Evolutionary conservation across 64 coral and sea anemone genomes (phyloP), one percentile per base, ranked within the genome.

Genomic region (Pachyseris speciosa): DNA sequence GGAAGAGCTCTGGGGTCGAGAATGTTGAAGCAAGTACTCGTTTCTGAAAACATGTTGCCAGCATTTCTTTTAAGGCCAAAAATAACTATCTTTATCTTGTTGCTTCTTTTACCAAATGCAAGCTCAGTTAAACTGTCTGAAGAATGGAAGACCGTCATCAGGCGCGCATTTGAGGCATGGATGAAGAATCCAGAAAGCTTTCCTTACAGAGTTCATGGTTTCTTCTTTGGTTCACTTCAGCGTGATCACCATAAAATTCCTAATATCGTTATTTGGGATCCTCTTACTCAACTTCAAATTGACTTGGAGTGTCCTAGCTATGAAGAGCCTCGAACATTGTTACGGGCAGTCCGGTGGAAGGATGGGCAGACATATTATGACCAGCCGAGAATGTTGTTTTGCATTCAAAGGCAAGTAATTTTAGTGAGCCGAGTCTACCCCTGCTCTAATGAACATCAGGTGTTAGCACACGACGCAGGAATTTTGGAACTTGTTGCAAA

Each of bases 381-480:
- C 37, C 13, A 26, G 12, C 80, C 80, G 58, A 53, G 80, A 31
- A 59, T 34, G 30, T 37, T 84, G 40, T 84, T 64, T 81, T 42
- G 77, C 22, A 81, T 50, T 52, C 40, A 81, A 42, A 50, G 77
- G 28, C 27, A 32, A 69, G 66, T 78, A 29, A n/a, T 78, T 9
- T 43, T 78, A 11, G 74, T 86, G 15, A 86, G 83, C 68, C 34
- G 83, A 40, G 83, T 86, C 19, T 86, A 86, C 42, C 22, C 43
- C 19, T 86, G 83, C 48, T 19, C 31, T 49, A 30, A 42, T 47
- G 83, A 64, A 10, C 83, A 86, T 61, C 34, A 69, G 25, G 59
- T 86, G 27, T 67, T 86, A 30, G 83, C 60, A n/a, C 83, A 86
- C 40, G 83, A 86, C 57, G n/a, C 40, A 68, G 24, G n/a, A 15